These are phyloP conservation scores for Hyla sarda DNA, from an alignment of 2,113 vertebrate genomes.

Conservation along the genomic window DNA sequence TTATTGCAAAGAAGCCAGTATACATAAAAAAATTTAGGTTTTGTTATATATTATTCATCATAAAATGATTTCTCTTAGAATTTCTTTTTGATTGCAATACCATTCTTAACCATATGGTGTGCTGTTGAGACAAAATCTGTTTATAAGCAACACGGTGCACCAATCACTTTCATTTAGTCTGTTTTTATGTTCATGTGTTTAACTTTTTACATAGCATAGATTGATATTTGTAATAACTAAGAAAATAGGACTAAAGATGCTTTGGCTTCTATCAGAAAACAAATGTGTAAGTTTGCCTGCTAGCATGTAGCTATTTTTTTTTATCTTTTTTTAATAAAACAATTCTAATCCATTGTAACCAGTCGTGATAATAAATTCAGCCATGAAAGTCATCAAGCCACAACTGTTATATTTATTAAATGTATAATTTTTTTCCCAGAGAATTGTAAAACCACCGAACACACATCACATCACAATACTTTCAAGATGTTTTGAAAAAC, in stretches of 20 bases:
- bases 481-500: constrained; percentile 49
- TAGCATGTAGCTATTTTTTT: constrained; percentile 21
- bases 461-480: constrained; percentile 26
- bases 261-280: background rate
- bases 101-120: too few relatives aligned
- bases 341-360: background rate
- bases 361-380: constrained; percentile 17
- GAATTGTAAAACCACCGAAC: constrained; percentile 32
- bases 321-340: background rate
- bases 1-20: too few relatives aligned
- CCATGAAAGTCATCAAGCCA: constrained; percentile 22
- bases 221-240: background rate
- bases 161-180: too few relatives aligned
- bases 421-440: constrained; percentile 14
- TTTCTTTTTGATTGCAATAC: too few relatives aligned
- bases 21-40: too few relatives aligned
- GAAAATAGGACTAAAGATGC: background rate
- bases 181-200: too few relatives aligned
- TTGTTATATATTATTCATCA: too few relatives aligned
- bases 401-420: constrained; percentile 45
- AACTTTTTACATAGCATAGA: too few relatives aligned
- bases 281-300: constrained; percentile 11
- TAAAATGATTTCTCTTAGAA: too few relatives aligned
- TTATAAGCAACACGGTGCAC: too few relatives aligned
- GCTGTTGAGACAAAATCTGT: too few relatives aligned